Conservation (phyloP, 2,888 invertebrate genomes). For the Ischnus inquisitorius region DNA sequence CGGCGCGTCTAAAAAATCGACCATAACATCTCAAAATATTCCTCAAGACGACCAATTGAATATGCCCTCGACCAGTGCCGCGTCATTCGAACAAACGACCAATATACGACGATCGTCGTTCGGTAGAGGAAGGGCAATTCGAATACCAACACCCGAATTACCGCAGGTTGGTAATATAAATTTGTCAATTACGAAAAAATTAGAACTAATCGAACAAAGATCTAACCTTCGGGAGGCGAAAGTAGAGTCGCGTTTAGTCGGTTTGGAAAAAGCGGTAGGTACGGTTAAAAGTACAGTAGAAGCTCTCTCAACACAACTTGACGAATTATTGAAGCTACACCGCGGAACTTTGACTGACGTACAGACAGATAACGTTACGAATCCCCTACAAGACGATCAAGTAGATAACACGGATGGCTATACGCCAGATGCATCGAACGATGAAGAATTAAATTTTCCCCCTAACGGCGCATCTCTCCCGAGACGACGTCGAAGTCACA, state of each 20-base stretch:
- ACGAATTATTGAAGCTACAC: not conserved
- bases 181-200: too few species aligned
- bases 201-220: not conserved
- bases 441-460: constrained; percentile 4
- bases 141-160: too few species aligned
- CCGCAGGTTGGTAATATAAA: too few species aligned
- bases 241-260: not conserved
- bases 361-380: too few species aligned
- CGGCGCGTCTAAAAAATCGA: too few species aligned
- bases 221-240: not conserved
- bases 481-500: not conserved
- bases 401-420: not conserved
- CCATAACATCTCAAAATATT: too few species aligned
- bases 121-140: too few species aligned
- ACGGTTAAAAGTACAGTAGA: not conserved
- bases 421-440: not conserved
- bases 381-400: too few species aligned
- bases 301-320: not conserved
- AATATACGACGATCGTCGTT: too few species aligned
- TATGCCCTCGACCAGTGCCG: too few species aligned
- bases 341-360: not conserved
- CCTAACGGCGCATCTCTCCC: not conserved
- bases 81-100: too few species aligned
- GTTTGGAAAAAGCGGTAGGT: not conserved
- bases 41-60: too few species aligned